Evolutionary conservation across 2,888 invertebrate genomes (phyloP).

Genomic region (Pardosa pseudoannulata): DNA sequence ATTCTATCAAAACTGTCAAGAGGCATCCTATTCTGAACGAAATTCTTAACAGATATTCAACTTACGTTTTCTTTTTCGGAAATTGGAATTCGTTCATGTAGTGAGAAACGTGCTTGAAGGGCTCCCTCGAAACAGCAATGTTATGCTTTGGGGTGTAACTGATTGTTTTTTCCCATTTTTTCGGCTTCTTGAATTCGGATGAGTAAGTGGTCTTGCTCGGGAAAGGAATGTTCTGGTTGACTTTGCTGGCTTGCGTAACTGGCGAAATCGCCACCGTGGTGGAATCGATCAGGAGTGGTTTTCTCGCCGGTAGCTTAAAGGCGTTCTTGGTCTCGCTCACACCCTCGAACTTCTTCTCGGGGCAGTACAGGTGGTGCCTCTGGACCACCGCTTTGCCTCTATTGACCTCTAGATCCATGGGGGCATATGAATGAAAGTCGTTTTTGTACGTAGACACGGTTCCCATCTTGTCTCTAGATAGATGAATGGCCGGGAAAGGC

Average conservation of each 20-base stretch:
- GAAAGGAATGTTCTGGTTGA: neutral
- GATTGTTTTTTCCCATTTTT: constrained; percentile 8
- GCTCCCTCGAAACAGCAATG: neutral
- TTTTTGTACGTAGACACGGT: constrained; percentile 17
- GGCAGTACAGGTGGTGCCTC: neutral
- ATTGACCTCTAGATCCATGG: neutral
- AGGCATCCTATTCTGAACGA: no score
- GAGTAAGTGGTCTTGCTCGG: constrained; percentile 18
- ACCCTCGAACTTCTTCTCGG: constrained; percentile 16
- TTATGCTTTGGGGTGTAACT: constrained; percentile 2
- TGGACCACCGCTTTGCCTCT: neutral
- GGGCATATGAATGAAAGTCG: constrained; percentile 18
- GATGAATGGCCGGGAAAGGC: constrained; percentile 8
- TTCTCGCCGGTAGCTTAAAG: neutral
- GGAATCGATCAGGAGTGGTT: neutral
- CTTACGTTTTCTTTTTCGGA: constrained; percentile 23
- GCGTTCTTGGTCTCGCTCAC: constrained; percentile 41
- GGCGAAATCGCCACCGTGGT: no score
- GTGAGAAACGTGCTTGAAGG: constrained; percentile 24
- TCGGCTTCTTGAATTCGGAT: constrained; percentile 33
- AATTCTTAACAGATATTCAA: no score
- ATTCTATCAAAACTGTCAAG: no score
- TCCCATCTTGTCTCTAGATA: constrained; percentile 16
- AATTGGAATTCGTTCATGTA: constrained; percentile 37
- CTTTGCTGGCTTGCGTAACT: neutral